Evolutionary conservation across 92 coral and sea anemone genomes (phyloP), one percentile per base, ranked within the genome.

Genomic region (Virgularia gustaviana): DNA sequence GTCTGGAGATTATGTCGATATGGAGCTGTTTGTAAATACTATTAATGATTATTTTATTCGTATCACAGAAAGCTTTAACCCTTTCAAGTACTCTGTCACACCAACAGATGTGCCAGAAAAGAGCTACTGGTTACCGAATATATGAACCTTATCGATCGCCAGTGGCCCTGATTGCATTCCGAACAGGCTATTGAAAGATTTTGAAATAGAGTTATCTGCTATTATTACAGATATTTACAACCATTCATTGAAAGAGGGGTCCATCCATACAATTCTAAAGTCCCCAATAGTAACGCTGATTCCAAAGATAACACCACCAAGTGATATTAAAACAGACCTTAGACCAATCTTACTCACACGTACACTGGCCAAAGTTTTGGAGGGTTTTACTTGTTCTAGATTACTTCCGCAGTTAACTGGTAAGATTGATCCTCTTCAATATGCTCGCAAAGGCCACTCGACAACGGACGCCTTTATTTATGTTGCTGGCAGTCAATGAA

Each of bases 341-440:
- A 37, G 88, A 54, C 72, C 77, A 1, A 84, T 79, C 28, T 84
- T 84, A 2, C 74, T 73, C 3, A 84, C 85, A 12, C 79, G 82
- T 18, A 65, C 75, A 0, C 32, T 75, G 15, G 85, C 76, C 0
- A 80, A 84, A 49, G 72, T 84, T 19, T 56, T 75, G 82, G 88
- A 84, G 66, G 82, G 79, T 22, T 75, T 84, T 70, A 63, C 83
- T 3, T 71, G 81, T 52, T 63, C 24, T 9, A 78, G 83, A 42
- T 52, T 85, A 3, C 20, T 80, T 9, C 51, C 79, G 20, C 83
- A 79, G 45, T 13, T 75, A 27, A 49, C 59, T 16, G 83, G 78
- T 9, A 80, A 75, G 18, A 74, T 70, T 19, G 79, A 80, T 60
- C 52, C 53, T 6, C 65, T 52, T 8, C 85, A 85, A 3, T 76